phyloP scores from a whole-genome alignment of 2,113 vertebrate species.

The Pandion haliaetus region DNA sequence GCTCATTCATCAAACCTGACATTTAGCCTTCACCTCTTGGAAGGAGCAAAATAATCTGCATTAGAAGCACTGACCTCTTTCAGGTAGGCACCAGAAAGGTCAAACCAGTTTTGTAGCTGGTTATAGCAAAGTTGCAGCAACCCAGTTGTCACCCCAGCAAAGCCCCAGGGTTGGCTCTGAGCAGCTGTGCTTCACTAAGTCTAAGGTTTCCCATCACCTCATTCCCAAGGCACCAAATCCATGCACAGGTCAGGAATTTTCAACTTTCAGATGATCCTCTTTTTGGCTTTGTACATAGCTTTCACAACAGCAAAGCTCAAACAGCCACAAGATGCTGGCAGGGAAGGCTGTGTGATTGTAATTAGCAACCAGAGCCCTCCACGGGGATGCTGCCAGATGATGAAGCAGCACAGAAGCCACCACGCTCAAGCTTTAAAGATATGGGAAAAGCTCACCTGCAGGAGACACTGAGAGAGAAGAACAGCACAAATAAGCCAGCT shows the following conservation, averaged over 20 bases:
- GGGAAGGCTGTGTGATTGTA: rapidly evolving
- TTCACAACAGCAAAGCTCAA: no score
- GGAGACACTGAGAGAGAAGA: neutral
- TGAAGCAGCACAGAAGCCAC: neutral
- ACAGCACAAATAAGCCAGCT: neutral
- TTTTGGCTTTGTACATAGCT: rapidly evolving
- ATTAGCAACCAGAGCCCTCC: neutral
- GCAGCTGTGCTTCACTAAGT: rapidly evolving
- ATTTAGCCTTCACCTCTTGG: neutral
- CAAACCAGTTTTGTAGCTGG: neutral
- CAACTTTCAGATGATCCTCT: neutral
- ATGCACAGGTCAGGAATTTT: rapidly evolving
- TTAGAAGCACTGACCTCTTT: neutral
- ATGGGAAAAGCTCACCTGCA: neutral
- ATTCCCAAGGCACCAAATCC: neutral
- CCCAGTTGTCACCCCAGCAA: rapidly evolving
- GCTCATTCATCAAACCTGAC: neutral
- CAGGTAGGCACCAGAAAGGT: neutral
- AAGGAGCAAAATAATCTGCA: neutral
- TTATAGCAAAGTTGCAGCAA: neutral
- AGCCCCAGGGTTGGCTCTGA: neutral
- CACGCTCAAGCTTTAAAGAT: neutral
- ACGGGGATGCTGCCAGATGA: neutral
- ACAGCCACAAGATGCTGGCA: neutral
- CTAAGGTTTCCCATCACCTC: neutral